Evolutionary conservation across 2,797 vertebrate species (phyloP), one percentile per base, ranked within the genome.

Genomic region (Clamator glandarius): DNA sequence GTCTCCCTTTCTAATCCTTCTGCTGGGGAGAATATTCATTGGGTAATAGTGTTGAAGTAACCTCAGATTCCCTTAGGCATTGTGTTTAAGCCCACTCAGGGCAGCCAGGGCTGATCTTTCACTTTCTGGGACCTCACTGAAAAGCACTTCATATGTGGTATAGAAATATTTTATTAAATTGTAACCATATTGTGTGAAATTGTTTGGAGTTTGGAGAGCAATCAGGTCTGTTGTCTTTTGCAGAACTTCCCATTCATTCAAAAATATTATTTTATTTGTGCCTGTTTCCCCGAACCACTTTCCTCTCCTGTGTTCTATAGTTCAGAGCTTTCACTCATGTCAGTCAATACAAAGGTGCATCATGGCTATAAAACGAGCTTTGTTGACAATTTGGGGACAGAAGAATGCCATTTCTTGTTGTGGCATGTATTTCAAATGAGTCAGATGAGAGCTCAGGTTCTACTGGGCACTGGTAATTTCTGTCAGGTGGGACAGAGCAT

Each of bases 1-100:
- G 20, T 74, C 23, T 81, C 36, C 68, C 26, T 67, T 70, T 82
- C 93, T 95, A 92, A 93, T 66, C 23, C 76, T 84, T 89, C 75
- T 87, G 39, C 69, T 79, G 28, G 42, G 39, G 24, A 84, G 75
- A 90, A 72, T 81, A 80, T 72, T 93, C 36, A 21, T 5, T 64
- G 31, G 66, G 54, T 59, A 92, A 81, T 5, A 70, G 8, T 41
- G 20, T 73, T 72, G 36, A 54, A 29, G 81, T 74, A 25, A 67
- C 58, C 66, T 85, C 64, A 80, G 26, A 41, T 75, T 77, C 55
- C 80, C 74, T 81, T 72, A 35, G 12, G 12, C 5, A 2, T 63
- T 68, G 15, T 42, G 81, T 95, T 94, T 81, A 86, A 84, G 29
- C 54, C 9, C 46, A 39, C 28, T 81, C 42, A 63, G 39, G 75